Evolutionary conservation across 2,113 vertebrate species (phyloP).

Genomic region (Morone saxatilis): DNA sequence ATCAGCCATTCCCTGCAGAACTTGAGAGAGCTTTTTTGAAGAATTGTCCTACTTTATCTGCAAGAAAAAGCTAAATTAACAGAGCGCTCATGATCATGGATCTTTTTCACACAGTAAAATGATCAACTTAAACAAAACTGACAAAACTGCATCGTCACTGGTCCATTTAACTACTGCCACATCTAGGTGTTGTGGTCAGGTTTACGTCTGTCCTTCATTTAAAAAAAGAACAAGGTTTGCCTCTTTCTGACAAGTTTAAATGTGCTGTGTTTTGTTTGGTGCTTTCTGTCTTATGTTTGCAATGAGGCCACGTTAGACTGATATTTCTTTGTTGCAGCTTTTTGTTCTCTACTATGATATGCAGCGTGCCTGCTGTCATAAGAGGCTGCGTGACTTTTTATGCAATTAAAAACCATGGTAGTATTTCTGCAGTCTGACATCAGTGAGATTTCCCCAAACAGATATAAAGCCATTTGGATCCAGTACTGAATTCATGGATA

Average conservation of each 20-base stretch:
- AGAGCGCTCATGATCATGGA: neutral
- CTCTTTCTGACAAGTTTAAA: neutral
- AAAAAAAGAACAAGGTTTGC: neutral
- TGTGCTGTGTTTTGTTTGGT: neutral
- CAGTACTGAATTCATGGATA: neutral
- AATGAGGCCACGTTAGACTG: neutral
- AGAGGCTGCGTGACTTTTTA: neutral
- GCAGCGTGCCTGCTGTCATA: neutral
- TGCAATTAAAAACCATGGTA: neutral
- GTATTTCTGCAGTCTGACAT: neutral
- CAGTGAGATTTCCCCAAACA: neutral
- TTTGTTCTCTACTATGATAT: neutral
- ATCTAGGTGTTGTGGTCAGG: neutral
- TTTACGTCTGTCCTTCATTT: neutral
- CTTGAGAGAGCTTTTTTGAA: neutral
- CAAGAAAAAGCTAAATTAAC: neutral
- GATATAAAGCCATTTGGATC: neutral
- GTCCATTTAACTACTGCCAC: neutral
- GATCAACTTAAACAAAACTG: neutral
- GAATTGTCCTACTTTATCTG: neutral
- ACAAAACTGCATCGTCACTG: neutral
- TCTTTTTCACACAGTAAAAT: neutral
- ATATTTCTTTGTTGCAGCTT: neutral
- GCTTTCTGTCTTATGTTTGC: neutral
- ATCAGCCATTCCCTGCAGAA: neutral